A percentile compares a stretch with the other conserved stretches of the same genome.
phyloP scores from a whole-genome alignment of 2,113 vertebrate species.

The Catagonus wagneri region DNA sequence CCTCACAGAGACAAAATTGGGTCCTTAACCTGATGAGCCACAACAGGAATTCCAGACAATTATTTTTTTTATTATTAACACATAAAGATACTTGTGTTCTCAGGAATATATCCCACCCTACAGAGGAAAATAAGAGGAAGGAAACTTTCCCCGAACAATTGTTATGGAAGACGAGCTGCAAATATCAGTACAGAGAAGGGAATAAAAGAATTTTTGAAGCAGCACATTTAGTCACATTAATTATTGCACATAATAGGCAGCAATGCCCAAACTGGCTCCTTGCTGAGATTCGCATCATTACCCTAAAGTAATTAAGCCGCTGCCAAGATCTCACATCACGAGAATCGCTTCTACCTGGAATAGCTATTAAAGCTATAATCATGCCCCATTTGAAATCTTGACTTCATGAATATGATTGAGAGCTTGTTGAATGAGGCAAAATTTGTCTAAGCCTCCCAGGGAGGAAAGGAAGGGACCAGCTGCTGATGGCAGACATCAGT shows the following conservation, averaged over 20 bases:
- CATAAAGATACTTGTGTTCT: background rate
- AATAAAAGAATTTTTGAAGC: constrained; percentile 40
- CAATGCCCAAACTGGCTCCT: constrained; percentile 8
- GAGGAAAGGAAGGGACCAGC: background rate
- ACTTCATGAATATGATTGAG: constrained; percentile 63
- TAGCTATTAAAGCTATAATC: constrained; percentile 59
- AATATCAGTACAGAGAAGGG: background rate
- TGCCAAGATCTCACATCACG: constrained; percentile 13
- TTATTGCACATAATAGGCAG: constrained; percentile 35
- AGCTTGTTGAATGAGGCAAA: constrained; percentile 47
- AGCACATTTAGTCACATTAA: constrained; percentile 52
- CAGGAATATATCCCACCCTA: background rate
- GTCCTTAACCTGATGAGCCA: too few species aligned
- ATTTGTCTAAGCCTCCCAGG: background rate
- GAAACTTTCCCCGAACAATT: background rate
- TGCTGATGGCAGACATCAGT: constrained; percentile 42
- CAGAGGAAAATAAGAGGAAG: background rate
- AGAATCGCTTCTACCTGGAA: constrained; percentile 69
- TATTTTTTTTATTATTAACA: background rate
- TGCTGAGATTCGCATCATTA: constrained; percentile 52
- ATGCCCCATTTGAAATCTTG: constrained; percentile 62
- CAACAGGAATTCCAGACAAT: background rate
- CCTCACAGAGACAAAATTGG: too few species aligned
- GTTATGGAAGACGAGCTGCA: background rate
- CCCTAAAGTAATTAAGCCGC: constrained; percentile 66